phyloP scores from a whole-genome alignment of 1,140 invertebrate species.

The Drosophila pectinifera region DNA sequence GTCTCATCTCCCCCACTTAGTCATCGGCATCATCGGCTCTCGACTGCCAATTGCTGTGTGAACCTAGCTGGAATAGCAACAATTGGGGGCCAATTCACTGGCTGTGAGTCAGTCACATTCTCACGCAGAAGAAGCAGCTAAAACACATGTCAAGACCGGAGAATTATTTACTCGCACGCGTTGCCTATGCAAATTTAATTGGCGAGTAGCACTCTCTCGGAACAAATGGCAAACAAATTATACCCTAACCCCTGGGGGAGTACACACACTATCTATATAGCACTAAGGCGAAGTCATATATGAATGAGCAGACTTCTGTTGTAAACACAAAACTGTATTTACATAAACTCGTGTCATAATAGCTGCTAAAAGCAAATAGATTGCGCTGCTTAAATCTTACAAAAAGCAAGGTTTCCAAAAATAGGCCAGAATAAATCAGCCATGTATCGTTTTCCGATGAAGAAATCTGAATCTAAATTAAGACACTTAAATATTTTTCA shows the following conservation, averaged over 20 bases:
- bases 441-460: too few species aligned
- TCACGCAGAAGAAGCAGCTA: slow-evolving; percentile 22
- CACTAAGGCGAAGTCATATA: too few species aligned
- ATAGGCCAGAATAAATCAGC: neutral
- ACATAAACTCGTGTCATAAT: neutral
- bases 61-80: slow-evolving; percentile 54
- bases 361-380: too few species aligned
- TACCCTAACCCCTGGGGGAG: slow-evolving; percentile 15
- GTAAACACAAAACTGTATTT: neutral
- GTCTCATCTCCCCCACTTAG: slow-evolving; percentile 44
- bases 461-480: too few species aligned
- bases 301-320: neutral
- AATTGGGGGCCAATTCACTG: slow-evolving; percentile 35
- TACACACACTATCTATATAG: neutral
- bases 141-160: slow-evolving; percentile 43
- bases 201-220: slow-evolving; percentile 22
- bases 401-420: neutral
- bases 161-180: slow-evolving; percentile 52
- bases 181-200: slow-evolving; percentile 64
- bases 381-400: neutral
- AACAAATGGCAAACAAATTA: slow-evolving; percentile 34
- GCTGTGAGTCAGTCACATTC: slow-evolving; percentile 67
- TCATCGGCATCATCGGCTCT: slow-evolving; percentile 50
- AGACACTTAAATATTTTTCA: too few species aligned
- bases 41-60: slow-evolving; percentile 66